Percentiles rank a stretch among this genome's conserved stretches.
Evolutionary conservation across 2,888 invertebrate genomes (phyloP).

Genomic region (Melanargia galathea): DNA sequence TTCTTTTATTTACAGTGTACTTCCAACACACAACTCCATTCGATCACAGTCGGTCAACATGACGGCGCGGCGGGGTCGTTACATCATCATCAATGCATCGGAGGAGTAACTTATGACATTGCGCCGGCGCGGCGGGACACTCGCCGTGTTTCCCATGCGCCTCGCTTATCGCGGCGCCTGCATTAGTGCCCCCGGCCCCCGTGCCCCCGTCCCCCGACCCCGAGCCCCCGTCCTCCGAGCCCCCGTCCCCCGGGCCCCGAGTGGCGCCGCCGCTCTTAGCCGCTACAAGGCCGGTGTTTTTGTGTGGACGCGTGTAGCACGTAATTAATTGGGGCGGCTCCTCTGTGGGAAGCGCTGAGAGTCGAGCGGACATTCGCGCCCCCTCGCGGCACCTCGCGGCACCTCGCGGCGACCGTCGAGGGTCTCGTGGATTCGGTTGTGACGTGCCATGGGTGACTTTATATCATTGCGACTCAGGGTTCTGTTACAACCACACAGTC

Average conservation of each 20-base stretch:
- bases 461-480: too few relatives aligned
- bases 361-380: slow-evolving; percentile 27
- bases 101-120: slow-evolving; percentile 6
- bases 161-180: slow-evolving; percentile 62
- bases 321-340: slow-evolving; percentile 73
- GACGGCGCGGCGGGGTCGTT: too few relatives aligned
- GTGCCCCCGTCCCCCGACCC: slow-evolving; percentile 19
- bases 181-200: slow-evolving; percentile 46
- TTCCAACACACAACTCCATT: background rate
- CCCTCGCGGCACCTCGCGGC: slow-evolving; percentile 18
- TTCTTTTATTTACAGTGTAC: too few relatives aligned
- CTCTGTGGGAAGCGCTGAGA: slow-evolving; percentile 29
- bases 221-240: slow-evolving; percentile 34
- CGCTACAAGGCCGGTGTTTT: slow-evolving; percentile 67
- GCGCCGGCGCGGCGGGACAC: slow-evolving; percentile 50
- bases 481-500: too few relatives aligned
- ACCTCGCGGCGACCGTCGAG: background rate
- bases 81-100: background rate
- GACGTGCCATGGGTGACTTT: too few relatives aligned
- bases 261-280: slow-evolving; percentile 76
- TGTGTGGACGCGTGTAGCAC: slow-evolving; percentile 57
- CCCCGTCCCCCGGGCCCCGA: slow-evolving; percentile 42
- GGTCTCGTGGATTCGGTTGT: background rate
- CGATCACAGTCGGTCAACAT: background rate
- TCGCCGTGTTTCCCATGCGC: slow-evolving; percentile 54